phyloP scores from a whole-genome alignment of 1,140 invertebrate species.

The Chironomus striatipennis region DNA sequence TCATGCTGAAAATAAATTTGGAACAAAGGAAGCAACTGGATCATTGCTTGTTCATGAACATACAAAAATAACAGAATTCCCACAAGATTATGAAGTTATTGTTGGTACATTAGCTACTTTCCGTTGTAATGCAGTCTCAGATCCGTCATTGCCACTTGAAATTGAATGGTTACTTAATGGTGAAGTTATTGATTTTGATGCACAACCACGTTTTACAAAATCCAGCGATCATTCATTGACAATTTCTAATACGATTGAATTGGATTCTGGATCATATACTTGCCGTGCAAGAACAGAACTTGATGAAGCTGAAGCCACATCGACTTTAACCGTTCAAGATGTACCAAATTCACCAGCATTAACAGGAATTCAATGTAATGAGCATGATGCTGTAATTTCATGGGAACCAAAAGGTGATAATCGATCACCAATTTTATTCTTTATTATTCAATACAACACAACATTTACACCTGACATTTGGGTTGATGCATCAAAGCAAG shows the following conservation, averaged over 20 bases:
- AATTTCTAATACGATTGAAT: slow-evolving; percentile 86
- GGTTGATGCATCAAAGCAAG: slow-evolving; percentile 64
- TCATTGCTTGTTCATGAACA: slow-evolving; percentile 74
- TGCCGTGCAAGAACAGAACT: slow-evolving; percentile 88
- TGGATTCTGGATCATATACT: slow-evolving; percentile 92
- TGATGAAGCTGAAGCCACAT: slow-evolving; percentile 72
- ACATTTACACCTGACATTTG: slow-evolving; percentile 88
- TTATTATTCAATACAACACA: slow-evolving; percentile 90
- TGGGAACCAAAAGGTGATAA: slow-evolving; percentile 91
- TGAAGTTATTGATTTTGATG: slow-evolving; percentile 77
- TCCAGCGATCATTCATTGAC: slow-evolving; percentile 86
- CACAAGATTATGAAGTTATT: slow-evolving; percentile 83
- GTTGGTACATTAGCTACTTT: slow-evolving; percentile 86
- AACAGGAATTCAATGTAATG: slow-evolving; percentile 54
- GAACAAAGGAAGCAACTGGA: slow-evolving; percentile 64
- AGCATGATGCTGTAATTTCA: slow-evolving; percentile 59
- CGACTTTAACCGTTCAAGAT: slow-evolving; percentile 90
- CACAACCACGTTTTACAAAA: slow-evolving; percentile 70
- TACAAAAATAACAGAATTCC: slow-evolving; percentile 75
- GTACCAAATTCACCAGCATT: slow-evolving; percentile 83
- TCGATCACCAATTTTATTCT: slow-evolving; percentile 85
- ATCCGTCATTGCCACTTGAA: slow-evolving; percentile 64
- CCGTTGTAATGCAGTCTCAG: slow-evolving; percentile 83
- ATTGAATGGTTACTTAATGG: slow-evolving; percentile 87
- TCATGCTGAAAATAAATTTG: slow-evolving; percentile 88